phyloP scores from a whole-genome alignment of 2,113 vertebrate genomes.

The Bolborhynchus lineola region DNA sequence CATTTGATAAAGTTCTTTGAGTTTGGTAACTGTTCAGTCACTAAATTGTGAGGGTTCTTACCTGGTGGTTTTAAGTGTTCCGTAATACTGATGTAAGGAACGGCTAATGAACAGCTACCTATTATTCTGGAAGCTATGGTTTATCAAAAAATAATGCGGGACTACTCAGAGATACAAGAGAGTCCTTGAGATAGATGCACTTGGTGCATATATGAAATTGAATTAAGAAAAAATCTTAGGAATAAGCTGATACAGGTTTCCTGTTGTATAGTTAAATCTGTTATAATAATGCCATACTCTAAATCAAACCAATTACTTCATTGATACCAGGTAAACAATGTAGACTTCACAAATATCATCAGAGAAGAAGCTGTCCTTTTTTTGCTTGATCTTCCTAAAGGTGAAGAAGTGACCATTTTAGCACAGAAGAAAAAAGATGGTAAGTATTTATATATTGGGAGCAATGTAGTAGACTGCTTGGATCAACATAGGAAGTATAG shows the following conservation, averaged over 20 bases:
- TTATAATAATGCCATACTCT: not conserved
- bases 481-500: not conserved
- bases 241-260: not conserved
- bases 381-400: conserved; percentile 93
- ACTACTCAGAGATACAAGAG: not conserved
- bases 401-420: conserved; percentile 95
- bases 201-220: not conserved
- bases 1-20: not conserved
- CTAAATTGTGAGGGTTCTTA: not conserved
- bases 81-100: not conserved
- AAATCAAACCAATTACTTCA: not conserved
- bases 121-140: not conserved
- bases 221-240: not conserved
- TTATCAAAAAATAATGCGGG: not conserved
- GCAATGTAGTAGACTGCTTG: not conserved
- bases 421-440: conserved; percentile 98
- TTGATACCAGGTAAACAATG: conserved; percentile 90
- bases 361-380: conserved; percentile 97
- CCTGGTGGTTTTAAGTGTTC: not conserved
- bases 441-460: conserved; percentile 55
- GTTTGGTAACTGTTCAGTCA: not conserved
- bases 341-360: conserved; percentile 98
- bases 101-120: not conserved
- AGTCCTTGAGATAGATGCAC: not conserved
- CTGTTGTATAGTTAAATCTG: not conserved